A percentile compares a stretch with the other conserved stretches of the same genome.
Evolutionary conservation across 2,797 vertebrate genomes (phyloP).

Genomic region (Nannoperca australis): DNA sequence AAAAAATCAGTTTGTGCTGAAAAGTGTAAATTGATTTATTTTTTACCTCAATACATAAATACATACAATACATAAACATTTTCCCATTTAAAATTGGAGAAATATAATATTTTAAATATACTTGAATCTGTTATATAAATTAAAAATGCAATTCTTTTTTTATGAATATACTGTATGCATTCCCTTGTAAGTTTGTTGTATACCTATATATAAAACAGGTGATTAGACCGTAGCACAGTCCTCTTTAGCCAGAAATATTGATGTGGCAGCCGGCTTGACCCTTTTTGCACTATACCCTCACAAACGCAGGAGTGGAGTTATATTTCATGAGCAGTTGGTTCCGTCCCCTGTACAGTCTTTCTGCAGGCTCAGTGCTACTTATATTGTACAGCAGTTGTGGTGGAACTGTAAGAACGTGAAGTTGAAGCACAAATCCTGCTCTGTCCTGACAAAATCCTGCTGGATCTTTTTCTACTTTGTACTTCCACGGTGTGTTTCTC

Average conservation of each 20-base stretch:
- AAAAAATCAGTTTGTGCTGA: too few relatives aligned
- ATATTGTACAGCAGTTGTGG: not conserved
- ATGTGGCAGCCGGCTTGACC: not conserved
- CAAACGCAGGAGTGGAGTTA: not conserved
- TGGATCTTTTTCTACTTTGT: conserved; percentile 34
- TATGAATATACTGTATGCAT: not conserved
- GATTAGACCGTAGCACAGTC: not conserved
- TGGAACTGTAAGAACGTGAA: not conserved
- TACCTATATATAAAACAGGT: not conserved
- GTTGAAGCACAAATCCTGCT: conserved; percentile 42
- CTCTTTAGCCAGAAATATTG: not conserved
- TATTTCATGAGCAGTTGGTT: conserved; percentile 24
- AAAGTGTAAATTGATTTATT: too few relatives aligned
- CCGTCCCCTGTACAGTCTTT: not conserved
- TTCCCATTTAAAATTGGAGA: not conserved
- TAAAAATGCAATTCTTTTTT: not conserved
- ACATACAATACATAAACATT: too few relatives aligned
- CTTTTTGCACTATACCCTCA: not conserved
- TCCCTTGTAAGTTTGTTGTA: not conserved
- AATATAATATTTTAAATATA: not conserved
- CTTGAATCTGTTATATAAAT: too few relatives aligned
- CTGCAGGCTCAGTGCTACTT: conserved; percentile 18
- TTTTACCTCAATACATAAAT: too few relatives aligned
- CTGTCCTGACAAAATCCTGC: conserved; percentile 37
- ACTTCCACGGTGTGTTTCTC: conserved; percentile 15